These are phyloP conservation scores for Euplexia lucipara DNA, from an alignment of 2,888 invertebrate species.

Conservation along the genomic window DNA sequence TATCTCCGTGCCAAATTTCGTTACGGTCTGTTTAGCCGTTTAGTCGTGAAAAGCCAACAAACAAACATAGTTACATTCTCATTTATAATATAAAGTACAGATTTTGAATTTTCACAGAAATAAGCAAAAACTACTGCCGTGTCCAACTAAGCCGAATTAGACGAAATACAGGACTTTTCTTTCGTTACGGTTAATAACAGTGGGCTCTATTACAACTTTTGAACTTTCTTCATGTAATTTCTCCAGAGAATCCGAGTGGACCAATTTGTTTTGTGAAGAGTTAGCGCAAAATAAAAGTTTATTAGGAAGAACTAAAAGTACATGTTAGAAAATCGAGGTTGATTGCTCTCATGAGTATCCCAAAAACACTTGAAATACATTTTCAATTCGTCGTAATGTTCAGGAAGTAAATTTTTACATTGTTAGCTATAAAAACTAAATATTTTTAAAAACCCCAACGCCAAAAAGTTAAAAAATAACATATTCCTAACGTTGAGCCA, in stretches of 20 bases:
- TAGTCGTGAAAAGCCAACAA: too few species aligned
- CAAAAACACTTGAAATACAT: too few species aligned
- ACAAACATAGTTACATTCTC: too few species aligned
- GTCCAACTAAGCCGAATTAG: conserved; percentile 2
- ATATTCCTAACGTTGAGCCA: too few species aligned
- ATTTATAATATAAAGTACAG: too few species aligned
- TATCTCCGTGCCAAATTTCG: too few species aligned
- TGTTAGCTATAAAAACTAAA: neutral
- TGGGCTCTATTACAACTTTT: conserved; percentile 28
- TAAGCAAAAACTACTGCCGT: conserved; percentile 9
- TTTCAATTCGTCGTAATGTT: too few species aligned
- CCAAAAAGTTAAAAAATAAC: too few species aligned
- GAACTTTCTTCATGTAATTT: conserved; percentile 55
- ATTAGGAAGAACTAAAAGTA: conserved; percentile 7
- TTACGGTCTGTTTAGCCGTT: too few species aligned
- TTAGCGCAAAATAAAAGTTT: conserved; percentile 37
- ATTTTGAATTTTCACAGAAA: conserved; percentile 7
- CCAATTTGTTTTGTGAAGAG: conserved; percentile 37
- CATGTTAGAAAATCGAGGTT: neutral
- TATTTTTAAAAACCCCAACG: too few species aligned
- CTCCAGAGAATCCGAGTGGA: conserved; percentile 51
- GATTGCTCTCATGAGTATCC: neutral
- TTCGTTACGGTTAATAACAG: conserved; percentile 39
- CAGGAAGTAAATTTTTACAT: too few species aligned
- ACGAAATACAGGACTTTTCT: conserved; percentile 30